These are phyloP conservation scores for Gasterosteus nipponicus DNA, from an alignment of 2,113 vertebrate species.

Conservation along the genomic window DNA sequence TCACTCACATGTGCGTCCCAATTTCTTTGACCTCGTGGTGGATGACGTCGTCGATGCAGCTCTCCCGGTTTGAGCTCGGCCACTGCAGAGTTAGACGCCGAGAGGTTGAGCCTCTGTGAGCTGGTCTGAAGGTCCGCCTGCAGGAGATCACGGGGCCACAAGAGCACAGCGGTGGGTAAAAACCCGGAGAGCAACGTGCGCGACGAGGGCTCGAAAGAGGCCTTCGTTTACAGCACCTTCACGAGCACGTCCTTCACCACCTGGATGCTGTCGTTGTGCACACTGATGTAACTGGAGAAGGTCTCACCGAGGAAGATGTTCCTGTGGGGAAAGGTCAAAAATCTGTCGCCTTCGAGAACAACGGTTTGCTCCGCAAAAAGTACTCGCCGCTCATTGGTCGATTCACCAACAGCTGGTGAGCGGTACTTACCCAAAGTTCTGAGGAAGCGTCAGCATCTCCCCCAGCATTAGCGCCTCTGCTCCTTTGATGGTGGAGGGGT, in stretches of 20 bases:
- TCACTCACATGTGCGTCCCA: conserved; percentile 94
- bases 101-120: conserved; percentile 97
- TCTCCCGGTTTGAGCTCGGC: conserved; percentile 93
- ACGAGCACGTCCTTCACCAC: conserved; percentile 96
- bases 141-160: neutral
- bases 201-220: no score
- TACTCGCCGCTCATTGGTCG: neutral
- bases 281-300: conserved; percentile 98
- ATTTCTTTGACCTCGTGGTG: conserved; percentile 99
- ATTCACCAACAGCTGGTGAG: neutral
- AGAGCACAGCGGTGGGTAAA: neutral
- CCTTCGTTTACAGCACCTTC: conserved; percentile 83
- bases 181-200: neutral
- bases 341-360: neutral
- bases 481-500: conserved; percentile 95
- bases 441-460: conserved; percentile 97
- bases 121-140: conserved; percentile 99
- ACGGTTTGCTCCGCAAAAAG: neutral
- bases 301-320: conserved; percentile 99
- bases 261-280: conserved; percentile 97
- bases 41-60: conserved; percentile 98
- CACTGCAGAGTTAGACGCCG: conserved; percentile 92
- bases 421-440: conserved; percentile 94
- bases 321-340: conserved; percentile 71
- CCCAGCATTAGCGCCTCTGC: conserved; percentile 96